Evolutionary conservation across 2,113 vertebrate genomes (phyloP), one percentile per base, ranked within the genome.

Genomic region (Daboia siamensis): DNA sequence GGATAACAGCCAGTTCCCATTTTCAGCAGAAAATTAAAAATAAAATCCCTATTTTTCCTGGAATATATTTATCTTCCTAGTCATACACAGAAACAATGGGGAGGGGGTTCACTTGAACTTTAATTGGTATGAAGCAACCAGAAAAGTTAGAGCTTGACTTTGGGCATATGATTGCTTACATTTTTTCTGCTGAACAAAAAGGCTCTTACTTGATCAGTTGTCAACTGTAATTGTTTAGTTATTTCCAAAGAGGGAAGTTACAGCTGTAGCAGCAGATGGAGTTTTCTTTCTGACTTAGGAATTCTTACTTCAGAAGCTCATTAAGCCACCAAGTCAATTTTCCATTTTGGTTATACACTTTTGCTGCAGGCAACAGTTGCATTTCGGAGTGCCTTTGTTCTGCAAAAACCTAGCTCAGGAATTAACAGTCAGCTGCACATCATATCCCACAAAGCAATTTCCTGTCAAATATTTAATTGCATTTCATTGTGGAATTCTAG

Each of bases 201-300:
- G n/a, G 29, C 59, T 57, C 29, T 21, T 92, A 12, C 55, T 94
- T 91, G 91, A 88, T 93, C 89, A 26, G 89, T 0, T 59, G 48
- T 88, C 90, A 89, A 59, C 29, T n/a, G 86, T 87, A 61, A 95
- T 90, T 69, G 57, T 52, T 93, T 93, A 29, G 29, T 56, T 86
- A 55, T 57, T 89, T 61, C 87, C 86, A 89, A 88, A 85, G 90
- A 64, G 91, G 26, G 87, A 94, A 93, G 90, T 56, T 95, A 92
- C 93, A 96, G 94, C 93, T 96, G 95, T 91, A 94, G 84, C 23
- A 95, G 94, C 96, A 96, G 95, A 95, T 93, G 94, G 93, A 93
- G 85, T 93, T 93, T 48, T 91, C 23, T 39, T 94, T 94, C 51
- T 90, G 74, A 96, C 88, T 93, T 93, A 90, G 92, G 3, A 0